Conservation (phyloP, 2,113 vertebrate genomes). For the Malurus elegans region DNA sequence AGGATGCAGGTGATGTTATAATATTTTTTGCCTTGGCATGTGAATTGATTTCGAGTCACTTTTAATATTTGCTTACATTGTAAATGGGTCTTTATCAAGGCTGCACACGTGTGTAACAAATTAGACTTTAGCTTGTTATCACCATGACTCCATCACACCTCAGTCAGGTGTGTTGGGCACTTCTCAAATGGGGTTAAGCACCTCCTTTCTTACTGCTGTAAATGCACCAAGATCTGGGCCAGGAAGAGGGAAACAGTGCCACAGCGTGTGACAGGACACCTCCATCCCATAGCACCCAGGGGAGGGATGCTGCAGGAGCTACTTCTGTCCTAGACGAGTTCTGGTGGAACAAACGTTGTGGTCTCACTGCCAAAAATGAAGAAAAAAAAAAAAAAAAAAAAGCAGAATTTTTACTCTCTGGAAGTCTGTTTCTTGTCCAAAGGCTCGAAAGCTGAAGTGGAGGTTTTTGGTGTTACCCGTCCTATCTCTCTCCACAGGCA, state of each 20-base stretch:
- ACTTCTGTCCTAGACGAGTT: not conserved
- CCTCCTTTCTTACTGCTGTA: not conserved
- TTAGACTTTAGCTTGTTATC: not conserved
- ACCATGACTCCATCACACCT: not conserved
- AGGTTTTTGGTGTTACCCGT: not conserved
- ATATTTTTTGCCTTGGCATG: not conserved
- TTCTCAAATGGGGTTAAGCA: not conserved
- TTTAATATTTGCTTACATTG: not conserved
- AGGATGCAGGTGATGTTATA: not conserved
- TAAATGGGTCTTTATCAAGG: constrained; percentile 4
- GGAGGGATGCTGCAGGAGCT: not conserved
- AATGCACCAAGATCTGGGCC: not conserved
- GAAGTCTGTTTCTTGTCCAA: not conserved
- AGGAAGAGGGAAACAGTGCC: not conserved
- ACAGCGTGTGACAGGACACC: not conserved
- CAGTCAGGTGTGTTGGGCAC: not conserved
- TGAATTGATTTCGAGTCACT: not conserved
- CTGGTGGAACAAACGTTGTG: not conserved
- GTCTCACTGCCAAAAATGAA: not conserved
- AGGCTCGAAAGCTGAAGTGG: not conserved
- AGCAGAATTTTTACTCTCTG: not conserved
- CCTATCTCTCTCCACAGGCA: not conserved
- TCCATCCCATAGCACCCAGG: not conserved
- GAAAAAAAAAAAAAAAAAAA: no score
- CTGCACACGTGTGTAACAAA: not conserved